Percentiles rank a stretch among this genome's conserved stretches.
phyloP scores from a whole-genome alignment of 2,113 vertebrate genomes.

The Perognathus longimembris region DNA sequence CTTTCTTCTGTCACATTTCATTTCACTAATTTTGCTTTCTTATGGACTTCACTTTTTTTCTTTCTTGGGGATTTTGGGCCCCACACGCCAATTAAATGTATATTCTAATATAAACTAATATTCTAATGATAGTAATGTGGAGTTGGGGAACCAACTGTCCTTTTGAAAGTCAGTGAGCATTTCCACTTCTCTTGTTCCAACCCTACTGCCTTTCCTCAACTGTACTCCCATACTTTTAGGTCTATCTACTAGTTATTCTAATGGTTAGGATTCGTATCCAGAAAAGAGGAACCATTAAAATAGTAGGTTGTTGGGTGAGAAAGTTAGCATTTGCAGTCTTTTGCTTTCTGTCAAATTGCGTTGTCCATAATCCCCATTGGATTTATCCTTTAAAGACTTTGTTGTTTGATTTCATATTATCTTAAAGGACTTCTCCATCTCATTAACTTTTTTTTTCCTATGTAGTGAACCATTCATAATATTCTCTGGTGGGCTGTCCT shows the following conservation, averaged over 20 bases:
- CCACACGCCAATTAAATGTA: neutral
- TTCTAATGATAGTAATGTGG: neutral
- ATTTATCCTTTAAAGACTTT: conserved; percentile 4
- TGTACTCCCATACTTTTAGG: neutral
- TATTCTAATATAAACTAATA: conserved; percentile 22
- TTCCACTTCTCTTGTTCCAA: neutral
- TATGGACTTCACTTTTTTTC: neutral
- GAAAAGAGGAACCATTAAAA: conserved; percentile 11
- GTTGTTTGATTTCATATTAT: conserved; percentile 10
- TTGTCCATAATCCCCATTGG: neutral
- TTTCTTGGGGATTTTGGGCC: neutral
- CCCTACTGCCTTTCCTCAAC: neutral
- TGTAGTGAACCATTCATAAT: conserved; percentile 96
- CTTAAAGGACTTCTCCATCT: conserved; percentile 53
- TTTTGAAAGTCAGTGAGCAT: neutral
- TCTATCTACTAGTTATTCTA: neutral
- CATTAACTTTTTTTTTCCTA: conserved; percentile 68
- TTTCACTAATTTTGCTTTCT: conserved; percentile 8
- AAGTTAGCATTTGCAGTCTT: neutral
- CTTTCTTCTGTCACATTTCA: conserved; percentile 35
- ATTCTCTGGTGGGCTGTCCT: conserved; percentile 97
- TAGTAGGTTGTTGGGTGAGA: neutral
- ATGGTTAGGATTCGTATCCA: neutral
- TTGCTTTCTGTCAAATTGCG: neutral
- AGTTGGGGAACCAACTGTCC: conserved; percentile 25